A percentile compares a stretch with the other conserved stretches of the same genome.
phyloP scores from a whole-genome alignment of 2,888 invertebrate species.

The Tetropium fuscum region DNA sequence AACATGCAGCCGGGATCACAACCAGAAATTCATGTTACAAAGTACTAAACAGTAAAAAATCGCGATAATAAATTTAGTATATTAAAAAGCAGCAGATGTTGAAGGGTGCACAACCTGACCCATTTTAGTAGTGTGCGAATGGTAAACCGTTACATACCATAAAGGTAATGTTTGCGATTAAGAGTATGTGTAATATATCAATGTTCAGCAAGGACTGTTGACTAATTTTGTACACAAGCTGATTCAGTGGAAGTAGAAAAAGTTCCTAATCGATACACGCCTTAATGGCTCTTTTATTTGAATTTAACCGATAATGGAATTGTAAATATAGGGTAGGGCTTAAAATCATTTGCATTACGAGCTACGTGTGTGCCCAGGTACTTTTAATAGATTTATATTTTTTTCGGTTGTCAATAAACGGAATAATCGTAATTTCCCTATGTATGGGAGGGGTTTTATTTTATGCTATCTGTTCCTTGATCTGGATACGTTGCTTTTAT shows the following conservation, averaged over 20 bases:
- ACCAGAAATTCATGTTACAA: conserved; percentile 1
- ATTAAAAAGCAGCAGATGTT: conserved; percentile 16
- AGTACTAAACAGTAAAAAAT: conserved; percentile 16
- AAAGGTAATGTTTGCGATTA: not conserved
- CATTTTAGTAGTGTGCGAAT: conserved; percentile 16
- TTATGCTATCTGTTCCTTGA: too few species aligned
- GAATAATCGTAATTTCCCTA: conserved; percentile 3
- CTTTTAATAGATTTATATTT: conserved; percentile 19
- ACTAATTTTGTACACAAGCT: conserved; percentile 9
- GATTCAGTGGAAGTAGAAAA: conserved; percentile 9
- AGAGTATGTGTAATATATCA: conserved; percentile 10
- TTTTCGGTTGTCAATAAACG: conserved; percentile 5
- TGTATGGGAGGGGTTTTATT: too few species aligned
- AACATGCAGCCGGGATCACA: not conserved
- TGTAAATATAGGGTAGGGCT: conserved; percentile 25
- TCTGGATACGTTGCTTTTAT: too few species aligned
- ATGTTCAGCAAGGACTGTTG: not conserved
- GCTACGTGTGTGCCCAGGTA: conserved; percentile 3
- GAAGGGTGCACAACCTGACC: not conserved
- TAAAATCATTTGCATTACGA: conserved; percentile 20
- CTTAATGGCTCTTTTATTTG: conserved; percentile 20
- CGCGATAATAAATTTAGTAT: conserved; percentile 18
- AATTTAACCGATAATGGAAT: conserved; percentile 28
- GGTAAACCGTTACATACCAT: conserved; percentile 8
- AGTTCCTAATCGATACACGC: conserved; percentile 10